phyloP scores from a whole-genome alignment of 2,888 invertebrate genomes.

The Rotaria socialis region DNA sequence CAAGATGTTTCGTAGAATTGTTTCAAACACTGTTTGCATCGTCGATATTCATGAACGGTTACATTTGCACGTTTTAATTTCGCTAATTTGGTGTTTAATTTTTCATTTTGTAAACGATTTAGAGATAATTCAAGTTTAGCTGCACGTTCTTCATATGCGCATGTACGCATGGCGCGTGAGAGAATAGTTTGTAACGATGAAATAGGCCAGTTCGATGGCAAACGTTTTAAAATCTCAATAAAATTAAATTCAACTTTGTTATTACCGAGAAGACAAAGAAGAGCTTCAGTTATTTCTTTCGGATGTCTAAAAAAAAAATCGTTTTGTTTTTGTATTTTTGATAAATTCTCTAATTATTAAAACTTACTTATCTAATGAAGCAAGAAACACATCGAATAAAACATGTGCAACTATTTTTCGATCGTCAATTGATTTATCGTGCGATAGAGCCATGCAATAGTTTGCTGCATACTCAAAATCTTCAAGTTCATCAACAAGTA shows the following conservation, averaged over 20 bases:
- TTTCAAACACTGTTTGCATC: not conserved
- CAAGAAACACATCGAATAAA: not conserved
- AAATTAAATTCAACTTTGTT: constrained; percentile 2
- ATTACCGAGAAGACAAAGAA: not conserved
- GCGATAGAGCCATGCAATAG: not conserved
- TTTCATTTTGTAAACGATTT: constrained; percentile 31
- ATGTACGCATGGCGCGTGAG: not conserved
- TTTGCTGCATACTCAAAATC: constrained; percentile 24
- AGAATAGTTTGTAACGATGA: not conserved
- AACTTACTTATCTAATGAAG: not conserved
- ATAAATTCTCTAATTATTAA: not conserved
- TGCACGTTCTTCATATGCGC: not conserved
- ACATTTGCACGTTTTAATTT: not conserved
- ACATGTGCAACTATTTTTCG: not conserved
- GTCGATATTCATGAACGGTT: not conserved
- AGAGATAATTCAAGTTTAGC: constrained; percentile 1
- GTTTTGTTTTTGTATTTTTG: not conserved
- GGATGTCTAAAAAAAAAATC: not conserved
- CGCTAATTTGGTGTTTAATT: not conserved
- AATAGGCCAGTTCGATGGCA: not conserved
- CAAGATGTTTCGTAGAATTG: constrained; percentile 23
- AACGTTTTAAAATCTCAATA: constrained; percentile 6
- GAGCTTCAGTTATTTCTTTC: not conserved
- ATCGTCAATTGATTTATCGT: not conserved
- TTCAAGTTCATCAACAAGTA: not conserved